Conservation (phyloP, 2,797 vertebrate genomes). For the Poliocrania exsul region DNA sequence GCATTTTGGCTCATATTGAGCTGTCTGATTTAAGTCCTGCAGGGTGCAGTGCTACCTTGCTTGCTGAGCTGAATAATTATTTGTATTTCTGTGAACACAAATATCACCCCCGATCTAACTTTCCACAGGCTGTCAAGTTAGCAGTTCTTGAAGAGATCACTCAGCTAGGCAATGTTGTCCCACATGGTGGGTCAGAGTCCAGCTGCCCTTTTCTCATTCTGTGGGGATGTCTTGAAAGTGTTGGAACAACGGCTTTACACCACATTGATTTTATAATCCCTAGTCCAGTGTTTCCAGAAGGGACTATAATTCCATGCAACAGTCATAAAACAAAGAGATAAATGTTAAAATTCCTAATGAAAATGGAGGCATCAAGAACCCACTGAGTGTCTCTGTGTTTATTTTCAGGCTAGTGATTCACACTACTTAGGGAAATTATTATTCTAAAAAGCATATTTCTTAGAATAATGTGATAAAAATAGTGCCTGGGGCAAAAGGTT, state of each 20-base stretch:
- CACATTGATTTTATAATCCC: constrained; percentile 68
- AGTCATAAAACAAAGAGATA: constrained; percentile 67
- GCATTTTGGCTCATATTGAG: constrained; percentile 47
- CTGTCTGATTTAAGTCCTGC: constrained; percentile 52
- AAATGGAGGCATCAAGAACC: constrained; percentile 35
- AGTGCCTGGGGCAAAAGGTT: neutral
- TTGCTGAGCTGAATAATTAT: constrained; percentile 68
- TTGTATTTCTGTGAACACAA: constrained; percentile 62
- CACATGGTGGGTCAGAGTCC: constrained; percentile 19
- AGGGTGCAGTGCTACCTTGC: constrained; percentile 58
- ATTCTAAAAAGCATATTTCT: constrained; percentile 33
- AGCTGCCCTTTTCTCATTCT: constrained; percentile 50
- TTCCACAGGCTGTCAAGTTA: constrained; percentile 56
- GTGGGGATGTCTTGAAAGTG: constrained; percentile 53
- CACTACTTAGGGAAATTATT: neutral
- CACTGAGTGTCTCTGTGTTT: constrained; percentile 29
- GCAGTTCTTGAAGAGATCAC: neutral
- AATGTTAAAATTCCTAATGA: constrained; percentile 59
- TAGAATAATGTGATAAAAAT: accelerated
- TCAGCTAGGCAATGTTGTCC: constrained; percentile 34
- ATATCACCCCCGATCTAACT: constrained; percentile 66
- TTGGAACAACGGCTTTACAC: constrained; percentile 57
- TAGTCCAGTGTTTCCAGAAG: constrained; percentile 65
- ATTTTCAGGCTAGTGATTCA: constrained; percentile 7
- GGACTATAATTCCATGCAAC: constrained; percentile 50